Base-by-base conservation (phyloP, 2,888 invertebrate species). In the Stegana nigrithorax region DNA sequence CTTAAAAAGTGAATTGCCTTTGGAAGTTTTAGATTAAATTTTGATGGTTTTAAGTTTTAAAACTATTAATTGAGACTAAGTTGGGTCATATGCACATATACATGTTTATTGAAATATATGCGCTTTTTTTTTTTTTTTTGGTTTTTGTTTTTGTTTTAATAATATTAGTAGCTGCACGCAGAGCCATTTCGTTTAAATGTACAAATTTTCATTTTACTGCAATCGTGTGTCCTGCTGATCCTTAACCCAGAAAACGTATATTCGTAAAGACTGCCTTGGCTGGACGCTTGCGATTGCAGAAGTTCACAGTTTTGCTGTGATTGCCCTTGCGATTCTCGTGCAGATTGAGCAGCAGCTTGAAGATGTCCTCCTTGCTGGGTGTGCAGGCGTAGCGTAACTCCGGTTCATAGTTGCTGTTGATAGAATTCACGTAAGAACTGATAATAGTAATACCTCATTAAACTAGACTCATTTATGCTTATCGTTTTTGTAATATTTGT, bases 221-320 rank as follows among this genome's bases (percentile, higher is more conserved):
- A 39, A n/a, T 39, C 10, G 10, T 39, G 23, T 42, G 26, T 39
- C n/a, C n/a, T n/a, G n/a, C n/a, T n/a, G n/a, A n/a, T 25, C 44
- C 67, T 81, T 88, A 88, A 61, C 90, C 90, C 67, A 90, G 81
- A 79, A 89, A 90, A 27, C 90, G 87, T 70, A 90, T 89, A 80
- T 90, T 90, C 63, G 90, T 90, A 73, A 89, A 89, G 50, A 90
- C 87, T 4, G 88, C 85, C 63, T 87, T 86, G 8, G 90, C 89
- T 0, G 90, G 89, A 70, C 90, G 87, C 72, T 87, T 88, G 63
- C 90, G 86, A 79, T 90, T 90, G 82, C 90, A 90, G 81, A 90
- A 90, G 71, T 88, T 87, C 21, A 90, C 87, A n/a, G 88, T 87
- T 76, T 87, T 88, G 63, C 84, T 83, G 61, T 84, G 83, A 69